A percentile compares a stretch with the other conserved stretches of the same genome.
Evolutionary conservation across 2,888 invertebrate genomes (phyloP).

Genomic region (Epiblema foenella): DNA sequence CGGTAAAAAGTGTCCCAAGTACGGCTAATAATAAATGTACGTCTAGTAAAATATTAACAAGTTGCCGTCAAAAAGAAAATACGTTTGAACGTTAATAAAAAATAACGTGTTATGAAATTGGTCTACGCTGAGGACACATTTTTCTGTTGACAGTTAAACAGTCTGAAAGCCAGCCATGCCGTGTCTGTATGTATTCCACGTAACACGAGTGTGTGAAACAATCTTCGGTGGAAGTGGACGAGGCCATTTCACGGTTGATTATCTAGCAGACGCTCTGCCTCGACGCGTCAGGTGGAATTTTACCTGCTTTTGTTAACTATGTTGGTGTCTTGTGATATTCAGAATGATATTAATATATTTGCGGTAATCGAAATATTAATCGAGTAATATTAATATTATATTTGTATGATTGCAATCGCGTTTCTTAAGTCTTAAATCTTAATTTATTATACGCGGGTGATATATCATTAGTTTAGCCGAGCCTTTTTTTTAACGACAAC

Average conservation of each 20-base stretch:
- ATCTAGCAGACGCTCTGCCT: slow-evolving; percentile 14
- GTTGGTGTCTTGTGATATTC: not conserved
- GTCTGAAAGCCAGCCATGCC: not conserved
- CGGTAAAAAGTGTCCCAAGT: not conserved
- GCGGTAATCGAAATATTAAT: too few relatives aligned
- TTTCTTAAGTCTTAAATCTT: too few relatives aligned
- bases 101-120: slow-evolving; percentile 2
- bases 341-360: too few relatives aligned
- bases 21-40: not conserved
- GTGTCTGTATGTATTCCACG: slow-evolving; percentile 13
- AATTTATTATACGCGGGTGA: not conserved
- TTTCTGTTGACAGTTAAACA: slow-evolving; percentile 3
- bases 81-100: not conserved
- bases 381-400: too few relatives aligned
- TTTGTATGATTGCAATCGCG: too few relatives aligned
- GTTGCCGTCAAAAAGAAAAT: not conserved
- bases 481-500: too few relatives aligned
- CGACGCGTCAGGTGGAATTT: slow-evolving; percentile 16
- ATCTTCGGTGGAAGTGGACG: slow-evolving; percentile 28
- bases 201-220: slow-evolving; percentile 21
- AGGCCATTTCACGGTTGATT: slow-evolving; percentile 29
- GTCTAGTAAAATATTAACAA: not conserved
- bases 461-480: not conserved
- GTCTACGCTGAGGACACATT: not conserved
- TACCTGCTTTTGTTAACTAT: slow-evolving; percentile 11